These are phyloP conservation scores for Drosophila putrida DNA, from an alignment of 2,888 invertebrate species.

Conservation along the genomic window DNA sequence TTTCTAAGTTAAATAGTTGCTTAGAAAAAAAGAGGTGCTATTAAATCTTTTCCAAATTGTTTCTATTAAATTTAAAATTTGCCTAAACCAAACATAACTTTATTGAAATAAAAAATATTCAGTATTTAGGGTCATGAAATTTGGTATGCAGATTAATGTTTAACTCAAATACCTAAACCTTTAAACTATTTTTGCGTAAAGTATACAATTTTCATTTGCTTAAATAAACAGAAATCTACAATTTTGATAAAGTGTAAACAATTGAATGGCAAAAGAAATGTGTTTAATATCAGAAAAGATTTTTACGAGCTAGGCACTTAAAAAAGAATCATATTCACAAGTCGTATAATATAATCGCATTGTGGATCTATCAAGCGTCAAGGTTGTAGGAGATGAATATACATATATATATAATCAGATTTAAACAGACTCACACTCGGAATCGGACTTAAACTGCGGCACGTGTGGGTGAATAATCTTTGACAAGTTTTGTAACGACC, in stretches of 20 bases:
- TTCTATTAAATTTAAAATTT: not conserved
- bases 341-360: slow-evolving; percentile 4
- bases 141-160: slow-evolving; percentile 7
- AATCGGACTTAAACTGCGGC: not conserved
- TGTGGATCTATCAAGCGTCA: slow-evolving; percentile 24
- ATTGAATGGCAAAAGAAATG: slow-evolving; percentile 23
- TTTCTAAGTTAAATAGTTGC: no score
- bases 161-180: slow-evolving; percentile 2
- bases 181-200: not conserved
- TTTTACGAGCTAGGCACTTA: slow-evolving; percentile 26
- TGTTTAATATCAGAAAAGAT: slow-evolving; percentile 39
- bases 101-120: not conserved
- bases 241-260: slow-evolving; percentile 19
- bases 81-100: not conserved
- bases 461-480: slow-evolving; percentile 2
- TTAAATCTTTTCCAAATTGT: no score
- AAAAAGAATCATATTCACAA: slow-evolving; percentile 27
- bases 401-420: slow-evolving; percentile 13
- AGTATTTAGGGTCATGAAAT: slow-evolving; percentile 2
- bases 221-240: slow-evolving; percentile 14
- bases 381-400: slow-evolving; percentile 34
- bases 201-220: slow-evolving; percentile 17
- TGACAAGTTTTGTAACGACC: not conserved
- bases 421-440: not conserved
- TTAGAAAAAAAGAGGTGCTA: no score